Conservation (phyloP, 1,140 invertebrate genomes). For the Cydia strobilella region DNA sequence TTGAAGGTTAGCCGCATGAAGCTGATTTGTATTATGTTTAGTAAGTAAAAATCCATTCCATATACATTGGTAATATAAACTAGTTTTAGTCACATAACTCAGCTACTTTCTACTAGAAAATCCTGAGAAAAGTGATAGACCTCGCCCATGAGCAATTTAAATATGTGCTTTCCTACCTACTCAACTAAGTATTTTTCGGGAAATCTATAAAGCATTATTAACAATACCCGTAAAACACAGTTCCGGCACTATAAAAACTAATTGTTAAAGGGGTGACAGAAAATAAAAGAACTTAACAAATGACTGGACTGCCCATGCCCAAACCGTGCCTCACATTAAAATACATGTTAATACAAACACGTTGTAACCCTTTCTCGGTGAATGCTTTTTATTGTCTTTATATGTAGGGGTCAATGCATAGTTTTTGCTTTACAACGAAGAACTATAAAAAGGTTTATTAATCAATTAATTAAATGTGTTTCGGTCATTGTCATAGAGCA, state of each 20-base stretch:
- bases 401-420: constrained; percentile 72
- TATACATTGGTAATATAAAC: too few relatives aligned
- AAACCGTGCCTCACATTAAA: constrained; percentile 65
- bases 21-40: too few relatives aligned
- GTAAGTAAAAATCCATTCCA: too few relatives aligned
- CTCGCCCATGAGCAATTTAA: too few relatives aligned
- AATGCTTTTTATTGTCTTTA: constrained; percentile 71
- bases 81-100: too few relatives aligned
- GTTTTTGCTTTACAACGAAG: constrained; percentile 57
- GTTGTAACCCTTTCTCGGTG: constrained; percentile 75
- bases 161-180: too few relatives aligned
- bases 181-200: too few relatives aligned
- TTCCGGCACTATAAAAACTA: constrained; percentile 24
- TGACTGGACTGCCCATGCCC: constrained; percentile 69
- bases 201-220: neutral
- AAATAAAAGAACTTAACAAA: constrained; percentile 64
- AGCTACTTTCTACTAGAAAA: too few relatives aligned
- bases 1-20: too few relatives aligned
- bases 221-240: neutral
- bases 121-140: too few relatives aligned
- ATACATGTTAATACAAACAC: constrained; percentile 72
- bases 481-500: constrained; percentile 75
- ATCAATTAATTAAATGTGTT: constrained; percentile 79
- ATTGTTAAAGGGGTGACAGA: constrained; percentile 39
- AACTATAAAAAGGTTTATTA: constrained; percentile 74